Evolutionary conservation across 2,113 vertebrate genomes (phyloP).

Genomic region (Abramis brama): DNA sequence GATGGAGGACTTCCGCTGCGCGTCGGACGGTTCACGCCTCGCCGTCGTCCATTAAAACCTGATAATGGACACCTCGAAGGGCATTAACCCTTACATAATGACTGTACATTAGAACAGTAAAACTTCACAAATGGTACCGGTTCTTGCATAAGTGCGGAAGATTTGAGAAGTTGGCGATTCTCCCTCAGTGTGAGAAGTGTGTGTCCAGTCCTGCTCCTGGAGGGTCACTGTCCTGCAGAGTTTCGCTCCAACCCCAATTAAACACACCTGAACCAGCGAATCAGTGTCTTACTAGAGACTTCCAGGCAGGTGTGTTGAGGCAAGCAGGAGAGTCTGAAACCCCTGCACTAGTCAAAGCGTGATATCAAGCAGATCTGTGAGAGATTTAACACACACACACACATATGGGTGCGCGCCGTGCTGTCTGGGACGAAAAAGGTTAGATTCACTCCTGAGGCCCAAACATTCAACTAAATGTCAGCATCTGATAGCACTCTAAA

Average conservation of each 20-base stretch:
- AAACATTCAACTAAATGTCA: slow-evolving; percentile 79
- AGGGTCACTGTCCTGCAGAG: too few species aligned
- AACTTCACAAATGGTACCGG: background rate
- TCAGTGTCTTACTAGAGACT: too few species aligned
- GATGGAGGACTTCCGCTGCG: too few species aligned
- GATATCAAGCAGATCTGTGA: background rate
- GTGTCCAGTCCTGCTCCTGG: too few species aligned
- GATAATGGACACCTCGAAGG: too few species aligned
- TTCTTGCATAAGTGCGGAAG: background rate
- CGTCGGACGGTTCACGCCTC: too few species aligned
- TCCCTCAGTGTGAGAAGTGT: background rate
- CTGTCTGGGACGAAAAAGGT: slow-evolving; percentile 68
- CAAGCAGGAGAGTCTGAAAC: too few species aligned
- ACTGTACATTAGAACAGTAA: background rate
- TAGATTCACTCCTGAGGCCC: slow-evolving; percentile 70
- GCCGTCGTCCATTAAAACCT: too few species aligned
- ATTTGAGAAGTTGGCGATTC: background rate
- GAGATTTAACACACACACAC: slow-evolving; percentile 12
- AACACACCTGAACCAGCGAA: too few species aligned
- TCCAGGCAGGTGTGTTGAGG: too few species aligned
- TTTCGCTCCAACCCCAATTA: too few species aligned
- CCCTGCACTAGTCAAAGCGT: background rate
- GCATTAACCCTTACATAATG: too few species aligned
- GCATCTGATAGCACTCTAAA: slow-evolving; percentile 71
- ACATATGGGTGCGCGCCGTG: slow-evolving; percentile 23